phyloP scores from a whole-genome alignment of 2,888 invertebrate genomes.

The Dolomedes plantarius region DNA sequence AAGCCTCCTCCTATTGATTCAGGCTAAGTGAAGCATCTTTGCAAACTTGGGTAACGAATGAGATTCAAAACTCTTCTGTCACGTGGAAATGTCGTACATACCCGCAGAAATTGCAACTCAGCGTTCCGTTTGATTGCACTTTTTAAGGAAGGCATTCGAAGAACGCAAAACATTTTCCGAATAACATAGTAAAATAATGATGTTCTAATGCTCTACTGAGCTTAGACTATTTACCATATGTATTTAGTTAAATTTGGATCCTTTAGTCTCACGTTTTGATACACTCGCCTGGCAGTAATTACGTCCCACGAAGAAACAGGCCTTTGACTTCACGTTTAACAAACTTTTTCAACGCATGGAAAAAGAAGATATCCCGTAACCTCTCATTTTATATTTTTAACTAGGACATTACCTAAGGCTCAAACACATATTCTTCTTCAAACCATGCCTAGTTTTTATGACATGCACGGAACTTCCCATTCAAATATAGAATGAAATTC shows the following conservation, averaged over 20 bases:
- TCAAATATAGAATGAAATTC: no score
- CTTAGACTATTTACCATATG: background rate
- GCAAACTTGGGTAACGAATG: background rate
- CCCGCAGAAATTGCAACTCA: background rate
- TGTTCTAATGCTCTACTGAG: slow-evolving; percentile 34
- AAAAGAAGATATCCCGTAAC: no score
- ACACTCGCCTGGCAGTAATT: no score
- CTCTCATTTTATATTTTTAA: no score
- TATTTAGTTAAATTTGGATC: background rate
- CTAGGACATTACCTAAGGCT: no score
- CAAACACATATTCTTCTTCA: no score
- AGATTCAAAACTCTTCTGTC: background rate
- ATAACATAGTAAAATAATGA: background rate
- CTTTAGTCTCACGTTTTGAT: no score
- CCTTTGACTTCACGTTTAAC: no score
- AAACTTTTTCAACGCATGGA: no score
- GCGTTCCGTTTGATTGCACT: slow-evolving; percentile 26
- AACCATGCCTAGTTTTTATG: no score
- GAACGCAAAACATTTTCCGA: slow-evolving; percentile 17
- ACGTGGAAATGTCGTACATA: background rate
- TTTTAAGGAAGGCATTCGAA: background rate
- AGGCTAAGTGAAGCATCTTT: background rate
- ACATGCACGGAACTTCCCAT: no score
- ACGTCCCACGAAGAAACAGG: no score
- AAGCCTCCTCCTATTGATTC: background rate